Conservation (phyloP, 2,888 invertebrate genomes). For the Galerucella pusilla region DNA sequence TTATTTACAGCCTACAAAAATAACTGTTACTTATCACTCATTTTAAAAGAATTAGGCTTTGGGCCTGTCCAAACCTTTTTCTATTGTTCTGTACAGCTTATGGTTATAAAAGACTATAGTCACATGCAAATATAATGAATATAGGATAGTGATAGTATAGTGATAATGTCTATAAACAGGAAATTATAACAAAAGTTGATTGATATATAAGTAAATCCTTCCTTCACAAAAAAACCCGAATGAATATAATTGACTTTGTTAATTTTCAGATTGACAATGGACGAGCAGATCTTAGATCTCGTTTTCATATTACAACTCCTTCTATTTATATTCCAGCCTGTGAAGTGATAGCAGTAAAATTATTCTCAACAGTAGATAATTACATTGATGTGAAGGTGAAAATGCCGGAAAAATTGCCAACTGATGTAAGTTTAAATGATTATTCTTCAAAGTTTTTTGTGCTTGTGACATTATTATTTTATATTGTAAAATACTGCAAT, state of each 20-base stretch:
- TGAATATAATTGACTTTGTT: constrained; percentile 3
- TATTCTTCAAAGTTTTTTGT: constrained; percentile 13
- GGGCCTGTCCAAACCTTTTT: no score
- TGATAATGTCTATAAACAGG: no score
- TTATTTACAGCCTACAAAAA: no score
- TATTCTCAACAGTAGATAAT: constrained; percentile 75
- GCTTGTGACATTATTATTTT: neutral
- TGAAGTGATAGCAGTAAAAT: constrained; percentile 74
- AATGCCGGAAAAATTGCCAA: constrained; percentile 53
- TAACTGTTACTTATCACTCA: no score
- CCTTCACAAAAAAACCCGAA: neutral
- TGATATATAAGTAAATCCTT: neutral
- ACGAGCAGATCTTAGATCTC: constrained; percentile 67
- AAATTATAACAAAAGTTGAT: no score
- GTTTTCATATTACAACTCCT: constrained; percentile 70
- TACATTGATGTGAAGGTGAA: constrained; percentile 72
- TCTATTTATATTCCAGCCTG: constrained; percentile 74
- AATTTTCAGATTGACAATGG: constrained; percentile 70
- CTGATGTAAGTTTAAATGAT: constrained; percentile 53
- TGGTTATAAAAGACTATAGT: no score
- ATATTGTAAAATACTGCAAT: no score
- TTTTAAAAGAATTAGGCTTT: no score
- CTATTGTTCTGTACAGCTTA: no score
- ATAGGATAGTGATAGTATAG: no score
- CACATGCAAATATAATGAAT: no score